A percentile compares a stretch with the other conserved stretches of the same genome.
phyloP scores from a whole-genome alignment of 2,888 invertebrate genomes.

The Yponomeuta cagnagella region DNA sequence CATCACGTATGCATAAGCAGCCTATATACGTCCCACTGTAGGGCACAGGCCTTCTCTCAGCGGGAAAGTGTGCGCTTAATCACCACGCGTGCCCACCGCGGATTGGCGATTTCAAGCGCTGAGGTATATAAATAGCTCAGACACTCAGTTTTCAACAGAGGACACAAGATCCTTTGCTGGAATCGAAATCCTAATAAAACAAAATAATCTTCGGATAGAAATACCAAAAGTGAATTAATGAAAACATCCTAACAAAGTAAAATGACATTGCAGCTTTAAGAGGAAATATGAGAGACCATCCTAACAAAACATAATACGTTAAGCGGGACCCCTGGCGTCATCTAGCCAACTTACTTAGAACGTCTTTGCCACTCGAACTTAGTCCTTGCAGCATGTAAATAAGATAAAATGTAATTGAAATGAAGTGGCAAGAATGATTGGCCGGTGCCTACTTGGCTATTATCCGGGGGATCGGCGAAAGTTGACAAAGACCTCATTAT shows the following conservation, averaged over 20 bases:
- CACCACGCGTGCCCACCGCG: too few relatives aligned
- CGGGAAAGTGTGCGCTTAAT: too few relatives aligned
- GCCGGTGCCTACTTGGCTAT: neutral
- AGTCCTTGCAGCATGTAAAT: neutral
- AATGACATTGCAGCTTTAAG: neutral
- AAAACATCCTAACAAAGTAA: neutral
- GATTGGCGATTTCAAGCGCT: too few relatives aligned
- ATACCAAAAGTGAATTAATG: neutral
- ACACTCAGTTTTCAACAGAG: too few relatives aligned
- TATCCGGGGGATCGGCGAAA: neutral
- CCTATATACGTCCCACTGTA: too few relatives aligned
- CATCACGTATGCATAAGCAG: too few relatives aligned
- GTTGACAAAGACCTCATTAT: constrained; percentile 3
- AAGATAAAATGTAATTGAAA: neutral
- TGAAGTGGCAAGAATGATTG: neutral
- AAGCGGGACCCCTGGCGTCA: neutral
- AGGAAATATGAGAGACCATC: neutral
- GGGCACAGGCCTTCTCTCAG: too few relatives aligned
- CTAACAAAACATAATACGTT: neutral
- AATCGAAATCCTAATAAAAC: neutral
- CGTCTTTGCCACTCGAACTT: neutral
- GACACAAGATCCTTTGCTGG: too few relatives aligned
- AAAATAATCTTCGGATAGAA: neutral
- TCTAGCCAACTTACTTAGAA: neutral
- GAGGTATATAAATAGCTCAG: too few relatives aligned